Conservation (phyloP, 2,797 vertebrate species). For the Parauchenoglanis punctatus region DNA sequence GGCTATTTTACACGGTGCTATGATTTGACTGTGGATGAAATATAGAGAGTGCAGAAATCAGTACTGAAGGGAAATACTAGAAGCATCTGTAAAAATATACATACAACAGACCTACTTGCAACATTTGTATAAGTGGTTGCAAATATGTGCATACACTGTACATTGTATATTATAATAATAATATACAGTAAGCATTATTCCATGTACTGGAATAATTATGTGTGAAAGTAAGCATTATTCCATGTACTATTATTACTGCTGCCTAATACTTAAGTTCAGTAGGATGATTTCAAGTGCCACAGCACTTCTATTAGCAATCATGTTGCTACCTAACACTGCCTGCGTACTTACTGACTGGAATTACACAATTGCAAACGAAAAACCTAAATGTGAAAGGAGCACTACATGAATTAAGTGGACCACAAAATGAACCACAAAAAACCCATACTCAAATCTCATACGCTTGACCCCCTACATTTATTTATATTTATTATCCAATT, state of each 20-base stretch:
- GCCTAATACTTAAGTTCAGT: neutral
- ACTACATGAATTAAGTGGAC: neutral
- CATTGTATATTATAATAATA: neutral
- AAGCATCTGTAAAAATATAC: neutral
- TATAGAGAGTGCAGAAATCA: neutral
- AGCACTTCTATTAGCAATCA: neutral
- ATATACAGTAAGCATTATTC: neutral
- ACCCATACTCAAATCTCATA: neutral
- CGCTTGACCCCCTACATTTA: too few relatives aligned
- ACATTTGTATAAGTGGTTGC: neutral
- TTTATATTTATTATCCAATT: too few relatives aligned
- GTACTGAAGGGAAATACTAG: neutral
- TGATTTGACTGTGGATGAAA: neutral
- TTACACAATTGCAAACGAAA: neutral
- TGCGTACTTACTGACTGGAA: neutral
- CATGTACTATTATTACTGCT: neutral
- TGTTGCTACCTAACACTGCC: neutral
- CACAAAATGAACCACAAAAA: neutral
- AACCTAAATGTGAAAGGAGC: neutral
- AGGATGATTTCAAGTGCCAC: neutral
- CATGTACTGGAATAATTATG: neutral
- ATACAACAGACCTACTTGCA: neutral
- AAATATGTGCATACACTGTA: neutral
- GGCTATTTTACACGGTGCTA: neutral
- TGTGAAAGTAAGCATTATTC: neutral